Conservation (phyloP, 64 coral and sea anemone species). For the Stichodactyla mertensii region DNA sequence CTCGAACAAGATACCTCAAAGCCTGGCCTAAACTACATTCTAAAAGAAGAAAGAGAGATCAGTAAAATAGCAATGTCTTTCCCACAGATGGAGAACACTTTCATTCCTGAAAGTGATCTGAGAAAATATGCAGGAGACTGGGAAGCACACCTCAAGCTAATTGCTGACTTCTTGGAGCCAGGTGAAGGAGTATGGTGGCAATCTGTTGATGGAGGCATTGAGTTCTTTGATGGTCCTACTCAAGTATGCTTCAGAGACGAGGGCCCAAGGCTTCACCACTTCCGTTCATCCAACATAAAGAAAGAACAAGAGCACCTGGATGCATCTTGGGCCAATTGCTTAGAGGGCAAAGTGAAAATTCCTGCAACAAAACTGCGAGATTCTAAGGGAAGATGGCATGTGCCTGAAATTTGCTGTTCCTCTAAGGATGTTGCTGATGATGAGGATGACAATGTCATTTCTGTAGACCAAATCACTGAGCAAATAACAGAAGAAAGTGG, state of each 20-base stretch:
- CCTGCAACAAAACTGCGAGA: too few species aligned
- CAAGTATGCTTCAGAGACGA: background rate
- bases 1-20: conserved; percentile 33
- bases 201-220: background rate
- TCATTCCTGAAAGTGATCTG: conserved; percentile 16
- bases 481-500: too few species aligned
- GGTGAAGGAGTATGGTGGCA: conserved; percentile 46
- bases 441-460: too few species aligned
- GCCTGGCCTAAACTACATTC: too few species aligned
- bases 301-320: conserved; percentile 19
- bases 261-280: conserved; percentile 50
- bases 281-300: conserved; percentile 23
- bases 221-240: conserved; percentile 29
- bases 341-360: background rate
- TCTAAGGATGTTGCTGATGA: too few species aligned
- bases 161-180: background rate
- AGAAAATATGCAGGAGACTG: background rate
- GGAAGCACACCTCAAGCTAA: too few species aligned
- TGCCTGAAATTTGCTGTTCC: too few species aligned
- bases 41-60: too few species aligned
- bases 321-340: too few species aligned
- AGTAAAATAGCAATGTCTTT: conserved; percentile 11
- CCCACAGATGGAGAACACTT: conserved; percentile 39
- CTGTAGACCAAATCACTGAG: too few species aligned
- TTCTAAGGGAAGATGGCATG: too few species aligned